phyloP scores from a whole-genome alignment of 2,113 vertebrate species.

The Cololabis saira region DNA sequence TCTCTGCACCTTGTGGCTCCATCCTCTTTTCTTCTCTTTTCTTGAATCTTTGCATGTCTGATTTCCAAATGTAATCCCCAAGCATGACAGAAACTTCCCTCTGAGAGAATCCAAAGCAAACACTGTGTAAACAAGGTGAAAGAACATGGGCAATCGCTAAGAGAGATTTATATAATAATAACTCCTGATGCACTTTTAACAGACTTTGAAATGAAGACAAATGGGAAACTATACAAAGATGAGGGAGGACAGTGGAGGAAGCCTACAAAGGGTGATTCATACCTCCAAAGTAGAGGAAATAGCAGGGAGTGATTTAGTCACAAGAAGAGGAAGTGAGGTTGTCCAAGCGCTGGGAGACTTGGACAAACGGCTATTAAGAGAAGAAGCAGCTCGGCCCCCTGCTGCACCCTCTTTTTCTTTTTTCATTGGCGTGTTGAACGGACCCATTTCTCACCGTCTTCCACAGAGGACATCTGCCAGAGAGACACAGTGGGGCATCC shows the following conservation, averaged over 20 bases:
- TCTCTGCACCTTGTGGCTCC: too few species aligned
- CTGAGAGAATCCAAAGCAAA: constrained; percentile 44
- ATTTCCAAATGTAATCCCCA: constrained; percentile 56
- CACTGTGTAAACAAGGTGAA: constrained; percentile 30
- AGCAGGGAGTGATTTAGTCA: constrained; percentile 61
- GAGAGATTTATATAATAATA: constrained; percentile 61
- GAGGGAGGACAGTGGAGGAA: constrained; percentile 56
- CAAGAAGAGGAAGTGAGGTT: constrained; percentile 53
- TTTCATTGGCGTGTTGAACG: constrained; percentile 48
- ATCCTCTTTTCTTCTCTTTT: constrained; percentile 14
- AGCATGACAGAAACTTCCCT: constrained; percentile 39
- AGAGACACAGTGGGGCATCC: constrained; percentile 34
- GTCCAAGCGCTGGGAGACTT: constrained; percentile 49
- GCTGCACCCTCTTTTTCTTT: constrained; percentile 30
- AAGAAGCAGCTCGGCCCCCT: constrained; percentile 36
- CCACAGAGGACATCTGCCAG: constrained; percentile 59
- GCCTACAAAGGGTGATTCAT: constrained; percentile 73
- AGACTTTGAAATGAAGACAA: constrained; percentile 67
- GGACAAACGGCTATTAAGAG: constrained; percentile 68
- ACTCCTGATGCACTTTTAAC: constrained; percentile 66
- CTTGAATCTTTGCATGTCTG: constrained; percentile 30
- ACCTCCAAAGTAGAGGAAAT: constrained; percentile 38
- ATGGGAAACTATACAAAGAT: constrained; percentile 63
- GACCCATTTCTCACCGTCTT: constrained; percentile 54
- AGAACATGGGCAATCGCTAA: constrained; percentile 18